Percentiles rank a stretch among this genome's conserved stretches.
Evolutionary conservation across 2,888 invertebrate species (phyloP).

Genomic region (Tipula unca): DNA sequence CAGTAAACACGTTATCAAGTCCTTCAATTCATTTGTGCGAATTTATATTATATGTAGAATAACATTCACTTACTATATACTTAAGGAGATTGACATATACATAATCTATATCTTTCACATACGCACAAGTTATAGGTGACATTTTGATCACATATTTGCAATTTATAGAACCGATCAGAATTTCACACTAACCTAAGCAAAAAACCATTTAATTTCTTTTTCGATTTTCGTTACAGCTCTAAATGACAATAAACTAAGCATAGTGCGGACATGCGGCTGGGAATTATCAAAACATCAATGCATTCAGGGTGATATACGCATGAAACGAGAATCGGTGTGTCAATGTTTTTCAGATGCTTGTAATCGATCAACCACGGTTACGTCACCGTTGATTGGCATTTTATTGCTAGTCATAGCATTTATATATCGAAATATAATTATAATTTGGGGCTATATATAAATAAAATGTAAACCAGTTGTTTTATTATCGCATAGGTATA

Average conservation of each 20-base stretch:
- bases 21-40: no score
- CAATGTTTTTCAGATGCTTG: constrained; percentile 55
- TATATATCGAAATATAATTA: neutral
- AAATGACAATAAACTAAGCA: constrained; percentile 39
- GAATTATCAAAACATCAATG: constrained; percentile 41
- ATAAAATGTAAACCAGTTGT: neutral
- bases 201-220: no score
- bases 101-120: no score
- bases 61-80: no score
- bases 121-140: no score
- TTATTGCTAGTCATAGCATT: neutral
- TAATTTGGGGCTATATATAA: neutral
- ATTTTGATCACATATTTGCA: no score
- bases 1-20: no score
- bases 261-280: constrained; percentile 57
- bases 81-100: no score
- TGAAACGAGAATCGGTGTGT: constrained; percentile 54
- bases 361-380: constrained; percentile 35
- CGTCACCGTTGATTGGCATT: neutral
- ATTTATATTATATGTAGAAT: no score
- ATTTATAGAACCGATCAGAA: no score
- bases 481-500: neutral
- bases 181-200: no score
- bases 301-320: constrained; percentile 54
- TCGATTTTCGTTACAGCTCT: constrained; percentile 27